Conservation (phyloP, 92 coral and sea anemone species). For the Palythoa grandis region DNA sequence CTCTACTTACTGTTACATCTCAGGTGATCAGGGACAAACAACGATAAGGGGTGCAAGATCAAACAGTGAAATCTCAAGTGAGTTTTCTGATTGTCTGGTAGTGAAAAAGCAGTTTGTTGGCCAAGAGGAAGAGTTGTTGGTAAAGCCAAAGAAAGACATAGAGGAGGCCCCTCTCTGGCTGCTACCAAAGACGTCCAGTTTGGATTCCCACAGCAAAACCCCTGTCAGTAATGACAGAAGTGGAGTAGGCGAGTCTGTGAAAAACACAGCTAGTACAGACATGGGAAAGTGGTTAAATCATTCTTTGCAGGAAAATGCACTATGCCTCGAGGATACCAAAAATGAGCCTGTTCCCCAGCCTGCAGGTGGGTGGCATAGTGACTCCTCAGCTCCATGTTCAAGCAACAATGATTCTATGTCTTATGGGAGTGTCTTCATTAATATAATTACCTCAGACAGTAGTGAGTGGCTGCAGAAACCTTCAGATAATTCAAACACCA, state of each 20-base stretch:
- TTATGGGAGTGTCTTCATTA: neutral
- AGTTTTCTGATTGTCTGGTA: constrained; percentile 65
- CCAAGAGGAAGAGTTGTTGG: neutral
- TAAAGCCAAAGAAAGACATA: constrained; percentile 14
- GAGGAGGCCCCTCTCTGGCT: constrained; percentile 38
- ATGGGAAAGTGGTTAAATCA: constrained; percentile 23
- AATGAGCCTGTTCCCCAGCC: neutral
- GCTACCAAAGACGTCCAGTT: neutral
- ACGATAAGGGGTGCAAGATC: neutral
- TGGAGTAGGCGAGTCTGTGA: constrained; percentile 4
- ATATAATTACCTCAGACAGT: constrained; percentile 10
- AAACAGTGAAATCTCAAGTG: constrained; percentile 40
- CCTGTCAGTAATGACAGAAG: constrained; percentile 4
- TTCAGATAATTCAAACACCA: neutral
- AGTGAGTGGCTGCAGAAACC: constrained; percentile 58
- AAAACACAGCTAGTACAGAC: constrained; percentile 9
- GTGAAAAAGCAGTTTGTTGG: constrained; percentile 53
- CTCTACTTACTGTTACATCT: neutral
- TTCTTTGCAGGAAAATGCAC: neutral
- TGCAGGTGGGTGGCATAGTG: constrained; percentile 18
- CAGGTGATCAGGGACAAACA: neutral
- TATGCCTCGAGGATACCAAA: neutral
- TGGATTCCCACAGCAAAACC: neutral
- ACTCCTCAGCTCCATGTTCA: neutral
- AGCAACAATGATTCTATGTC: neutral